Conservation (phyloP, 1,140 invertebrate species). For the Leptonema lineaticorne region DNA sequence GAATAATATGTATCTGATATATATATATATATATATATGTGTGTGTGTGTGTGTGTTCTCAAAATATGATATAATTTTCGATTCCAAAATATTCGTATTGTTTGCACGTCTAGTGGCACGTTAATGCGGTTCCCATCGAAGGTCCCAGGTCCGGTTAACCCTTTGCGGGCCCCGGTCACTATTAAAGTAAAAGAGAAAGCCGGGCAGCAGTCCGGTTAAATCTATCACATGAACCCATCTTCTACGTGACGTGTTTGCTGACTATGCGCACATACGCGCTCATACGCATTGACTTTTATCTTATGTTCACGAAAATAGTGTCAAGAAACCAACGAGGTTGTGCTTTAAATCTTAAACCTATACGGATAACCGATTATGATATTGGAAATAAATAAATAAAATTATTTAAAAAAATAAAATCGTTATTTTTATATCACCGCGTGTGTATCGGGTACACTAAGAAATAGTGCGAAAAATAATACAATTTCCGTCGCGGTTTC, state of each 20-base stretch:
- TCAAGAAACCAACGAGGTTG: constrained; percentile 23
- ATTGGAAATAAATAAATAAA: neutral
- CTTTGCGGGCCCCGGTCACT: neutral
- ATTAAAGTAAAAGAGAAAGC: neutral
- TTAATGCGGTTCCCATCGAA: neutral
- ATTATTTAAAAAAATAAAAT: neutral
- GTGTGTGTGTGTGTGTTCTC: too few species aligned
- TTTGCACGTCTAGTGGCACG: neutral
- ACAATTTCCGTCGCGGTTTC: too few species aligned
- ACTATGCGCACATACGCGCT: constrained; percentile 3
- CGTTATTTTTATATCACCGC: too few species aligned
- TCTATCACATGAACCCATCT: constrained; percentile 40
- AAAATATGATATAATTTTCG: too few species aligned
- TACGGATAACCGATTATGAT: neutral
- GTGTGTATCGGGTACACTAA: too few species aligned
- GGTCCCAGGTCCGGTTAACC: neutral
- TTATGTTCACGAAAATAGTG: too few species aligned
- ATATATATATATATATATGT: too few species aligned
- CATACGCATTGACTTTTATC: too few species aligned
- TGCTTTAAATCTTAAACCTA: constrained; percentile 3
- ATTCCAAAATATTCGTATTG: too few species aligned
- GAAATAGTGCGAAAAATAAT: too few species aligned
- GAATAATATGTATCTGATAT: too few species aligned
- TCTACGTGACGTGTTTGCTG: constrained; percentile 39
- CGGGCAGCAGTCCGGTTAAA: constrained; percentile 17